These are phyloP conservation scores for Ladona fulva DNA, from an alignment of 1,140 invertebrate species.

Conservation along the genomic window DNA sequence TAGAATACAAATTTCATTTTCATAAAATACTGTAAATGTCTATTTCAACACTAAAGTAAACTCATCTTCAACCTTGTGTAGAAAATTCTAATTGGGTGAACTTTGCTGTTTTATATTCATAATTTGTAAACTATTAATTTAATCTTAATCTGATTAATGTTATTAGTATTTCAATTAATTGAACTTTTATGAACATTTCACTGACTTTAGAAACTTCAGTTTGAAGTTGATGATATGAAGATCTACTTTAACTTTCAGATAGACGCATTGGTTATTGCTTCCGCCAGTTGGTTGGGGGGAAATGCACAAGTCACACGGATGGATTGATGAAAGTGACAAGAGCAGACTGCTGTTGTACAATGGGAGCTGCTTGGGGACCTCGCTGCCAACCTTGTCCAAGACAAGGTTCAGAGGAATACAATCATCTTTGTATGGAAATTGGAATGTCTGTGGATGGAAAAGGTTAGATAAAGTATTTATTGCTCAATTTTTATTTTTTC, in stretches of 20 bases:
- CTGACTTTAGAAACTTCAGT: not conserved
- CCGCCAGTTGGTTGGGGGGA: constrained; percentile 57
- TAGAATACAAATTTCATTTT: no score
- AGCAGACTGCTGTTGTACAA: constrained; percentile 77
- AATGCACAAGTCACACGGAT: constrained; percentile 47
- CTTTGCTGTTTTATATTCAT: no score
- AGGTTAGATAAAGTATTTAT: constrained; percentile 37
- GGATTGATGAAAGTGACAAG: constrained; percentile 51
- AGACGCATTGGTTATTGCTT: constrained; percentile 67
- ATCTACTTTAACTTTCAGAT: constrained; percentile 42
- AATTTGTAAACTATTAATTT: not conserved
- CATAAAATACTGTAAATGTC: no score
- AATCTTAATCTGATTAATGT: not conserved
- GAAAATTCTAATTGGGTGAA: no score
- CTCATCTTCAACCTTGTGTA: no score
- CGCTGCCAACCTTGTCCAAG: constrained; percentile 71
- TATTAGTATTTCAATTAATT: not conserved
- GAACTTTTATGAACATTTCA: not conserved
- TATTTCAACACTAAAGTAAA: no score
- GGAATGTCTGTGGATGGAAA: constrained; percentile 60
- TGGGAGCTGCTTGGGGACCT: constrained; percentile 80
- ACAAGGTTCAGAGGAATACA: constrained; percentile 57
- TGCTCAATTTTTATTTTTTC: not conserved
- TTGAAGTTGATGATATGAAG: no score
- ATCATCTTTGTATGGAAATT: constrained; percentile 63